phyloP scores from a whole-genome alignment of 2,797 vertebrate species.

The Glyptemys insculpta region DNA sequence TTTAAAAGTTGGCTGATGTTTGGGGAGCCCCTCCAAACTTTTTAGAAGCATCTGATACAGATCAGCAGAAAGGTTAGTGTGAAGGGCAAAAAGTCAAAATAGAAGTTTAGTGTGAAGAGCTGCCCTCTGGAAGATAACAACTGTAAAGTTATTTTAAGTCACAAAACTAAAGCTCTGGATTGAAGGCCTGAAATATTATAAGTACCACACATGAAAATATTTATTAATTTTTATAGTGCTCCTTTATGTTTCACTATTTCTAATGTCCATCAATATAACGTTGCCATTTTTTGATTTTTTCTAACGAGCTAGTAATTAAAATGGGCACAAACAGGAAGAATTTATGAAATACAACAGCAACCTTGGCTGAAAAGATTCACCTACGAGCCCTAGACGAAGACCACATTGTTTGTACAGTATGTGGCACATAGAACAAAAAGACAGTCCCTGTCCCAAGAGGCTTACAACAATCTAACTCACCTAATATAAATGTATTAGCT shows the following conservation, averaged over 20 bases:
- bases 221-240: neutral
- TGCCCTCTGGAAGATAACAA: neutral
- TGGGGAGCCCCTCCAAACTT: neutral
- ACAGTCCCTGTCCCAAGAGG: neutral
- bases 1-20: neutral
- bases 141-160: neutral
- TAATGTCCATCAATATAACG: neutral
- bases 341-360: neutral
- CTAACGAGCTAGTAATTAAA: neutral
- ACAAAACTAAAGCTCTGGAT: neutral
- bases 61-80: slow-evolving; percentile 11
- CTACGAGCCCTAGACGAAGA: neutral
- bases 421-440: too few relatives aligned
- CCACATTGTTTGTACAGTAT: neutral
- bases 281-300: neutral
- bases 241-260: neutral
- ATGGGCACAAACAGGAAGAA: neutral
- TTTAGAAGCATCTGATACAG: neutral
- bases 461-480: neutral
- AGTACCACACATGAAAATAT: neutral
- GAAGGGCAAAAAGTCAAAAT: neutral
- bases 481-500: neutral
- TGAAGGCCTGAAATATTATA: slow-evolving; percentile 6
- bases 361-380: neutral
- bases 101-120: neutral